Base-by-base conservation (phyloP, 2,888 invertebrate genomes). In the Temnothorax ravouxi region DNA sequence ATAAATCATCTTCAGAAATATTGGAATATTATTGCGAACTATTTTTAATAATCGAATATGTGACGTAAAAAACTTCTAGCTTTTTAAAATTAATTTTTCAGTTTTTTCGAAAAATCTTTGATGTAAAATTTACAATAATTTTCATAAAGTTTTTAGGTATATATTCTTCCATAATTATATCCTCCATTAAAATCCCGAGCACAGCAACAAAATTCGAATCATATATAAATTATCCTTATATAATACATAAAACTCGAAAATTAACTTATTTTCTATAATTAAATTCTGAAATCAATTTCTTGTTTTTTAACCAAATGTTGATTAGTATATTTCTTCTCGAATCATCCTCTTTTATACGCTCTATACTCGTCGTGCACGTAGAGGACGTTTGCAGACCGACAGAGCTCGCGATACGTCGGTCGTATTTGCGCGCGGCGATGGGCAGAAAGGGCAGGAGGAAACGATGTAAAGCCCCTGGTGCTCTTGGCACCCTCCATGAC, bases 341-440 rank as follows among this genome's bases (percentile, higher is more conserved):
- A 15, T 66, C 5, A 18, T 56, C 25, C 41, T 13, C n/a, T 44
- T 52, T 29, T 41, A 34, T 9, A 15, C 15, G 9, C 18, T 79
- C 18, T n/a, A 47, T n/a, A 47, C 11, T 25, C 59, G 18, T 79
- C 71, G 25, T 66, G 18, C 29, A 25, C 38, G 41, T 18, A 44
- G 21, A 59, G 71, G 8, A 71, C 59, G 34, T 79, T 47, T 25
- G 47, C 59, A 71, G 25, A 59, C 21, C n/a, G 79, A 71, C 59
- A 25, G 47, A 79, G 34, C 71, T 79, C 79, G 38, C 59, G 47
- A 71, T 59, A 38, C 86, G 85, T 83, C 82, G 84, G 62, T 84
- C 79, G 89, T 88, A 86, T 87, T 89, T 88, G 88, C 84, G 87
- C 83, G 69, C 69, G 86, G 69, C 87, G 87, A 47, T 88, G 86